These are phyloP conservation scores for Odontophorus gujanensis DNA, from an alignment of 2,113 vertebrate genomes.

Conservation along the genomic window DNA sequence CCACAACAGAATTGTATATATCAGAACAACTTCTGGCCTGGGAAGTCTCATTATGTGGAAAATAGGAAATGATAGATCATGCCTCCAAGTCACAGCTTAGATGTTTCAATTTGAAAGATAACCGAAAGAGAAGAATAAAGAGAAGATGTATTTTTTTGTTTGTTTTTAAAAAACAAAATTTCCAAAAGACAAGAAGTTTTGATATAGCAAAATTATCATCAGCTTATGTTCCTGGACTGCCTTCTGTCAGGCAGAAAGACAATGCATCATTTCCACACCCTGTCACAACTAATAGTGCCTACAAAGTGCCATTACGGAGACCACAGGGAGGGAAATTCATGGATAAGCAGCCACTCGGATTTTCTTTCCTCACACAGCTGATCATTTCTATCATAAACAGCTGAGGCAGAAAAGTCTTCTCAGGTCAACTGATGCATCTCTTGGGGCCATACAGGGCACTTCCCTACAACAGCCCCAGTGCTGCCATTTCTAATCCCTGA, in stretches of 20 bases:
- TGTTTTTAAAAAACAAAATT: not conserved
- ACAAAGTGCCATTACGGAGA: not conserved
- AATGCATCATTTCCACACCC: not conserved
- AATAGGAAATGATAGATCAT: not conserved
- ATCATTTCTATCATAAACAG: not conserved
- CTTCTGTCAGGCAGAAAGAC: not conserved
- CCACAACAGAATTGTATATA: not conserved
- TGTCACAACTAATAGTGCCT: not conserved
- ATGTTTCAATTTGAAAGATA: not conserved
- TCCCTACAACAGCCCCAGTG: not conserved
- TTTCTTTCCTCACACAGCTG: not conserved
- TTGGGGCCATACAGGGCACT: not conserved
- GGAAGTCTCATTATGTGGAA: not conserved
- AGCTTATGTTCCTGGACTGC: not conserved
- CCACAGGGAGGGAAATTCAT: not conserved
- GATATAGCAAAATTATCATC: not conserved
- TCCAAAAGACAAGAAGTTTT: not conserved
- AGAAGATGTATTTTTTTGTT: not conserved
- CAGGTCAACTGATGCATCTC: not conserved
- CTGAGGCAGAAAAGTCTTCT: not conserved
- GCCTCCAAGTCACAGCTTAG: not conserved
- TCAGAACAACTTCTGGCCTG: not conserved
- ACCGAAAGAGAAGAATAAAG: accelerated
- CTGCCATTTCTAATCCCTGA: not conserved
- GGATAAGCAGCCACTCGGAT: not conserved